Conservation (phyloP, 2,888 invertebrate species). For the Baronia brevicornis region DNA sequence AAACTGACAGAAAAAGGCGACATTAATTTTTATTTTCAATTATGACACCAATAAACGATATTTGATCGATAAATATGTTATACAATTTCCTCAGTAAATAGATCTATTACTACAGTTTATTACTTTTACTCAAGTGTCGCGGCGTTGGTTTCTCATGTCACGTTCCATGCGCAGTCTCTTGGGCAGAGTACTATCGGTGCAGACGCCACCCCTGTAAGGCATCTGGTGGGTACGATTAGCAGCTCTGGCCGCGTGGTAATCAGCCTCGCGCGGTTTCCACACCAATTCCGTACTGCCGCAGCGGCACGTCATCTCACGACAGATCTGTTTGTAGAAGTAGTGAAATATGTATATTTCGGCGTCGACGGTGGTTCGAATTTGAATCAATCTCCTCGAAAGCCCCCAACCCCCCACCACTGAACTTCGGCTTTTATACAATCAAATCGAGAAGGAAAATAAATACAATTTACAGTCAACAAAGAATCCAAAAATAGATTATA, state of each 20-base stretch:
- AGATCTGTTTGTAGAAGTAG: constrained; percentile 35
- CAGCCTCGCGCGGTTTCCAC: constrained; percentile 50
- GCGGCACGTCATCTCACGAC: constrained; percentile 55
- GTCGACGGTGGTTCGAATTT: background rate
- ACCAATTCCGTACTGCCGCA: constrained; percentile 48
- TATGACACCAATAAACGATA: too few relatives aligned
- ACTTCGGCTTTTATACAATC: too few relatives aligned
- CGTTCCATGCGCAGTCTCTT: constrained; percentile 45
- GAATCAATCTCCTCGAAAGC: too few relatives aligned
- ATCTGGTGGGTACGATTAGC: constrained; percentile 46
- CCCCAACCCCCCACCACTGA: too few relatives aligned
- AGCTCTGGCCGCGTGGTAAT: constrained; percentile 49
- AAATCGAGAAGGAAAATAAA: too few relatives aligned
- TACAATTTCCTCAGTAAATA: background rate
- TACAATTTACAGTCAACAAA: too few relatives aligned
- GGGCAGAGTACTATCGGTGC: constrained; percentile 35
- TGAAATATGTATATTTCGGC: background rate
- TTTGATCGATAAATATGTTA: too few relatives aligned
- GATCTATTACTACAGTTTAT: background rate
- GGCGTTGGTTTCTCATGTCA: constrained; percentile 28
- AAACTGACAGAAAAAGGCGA: too few relatives aligned
- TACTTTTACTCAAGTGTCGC: constrained; percentile 6
- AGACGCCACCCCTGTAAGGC: constrained; percentile 33
- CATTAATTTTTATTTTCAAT: too few relatives aligned
- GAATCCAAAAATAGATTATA: too few relatives aligned